A percentile compares a stretch with the other conserved stretches of the same genome.
phyloP scores from a whole-genome alignment of 1,140 invertebrate species.

The Neuroterus valhalla region DNA sequence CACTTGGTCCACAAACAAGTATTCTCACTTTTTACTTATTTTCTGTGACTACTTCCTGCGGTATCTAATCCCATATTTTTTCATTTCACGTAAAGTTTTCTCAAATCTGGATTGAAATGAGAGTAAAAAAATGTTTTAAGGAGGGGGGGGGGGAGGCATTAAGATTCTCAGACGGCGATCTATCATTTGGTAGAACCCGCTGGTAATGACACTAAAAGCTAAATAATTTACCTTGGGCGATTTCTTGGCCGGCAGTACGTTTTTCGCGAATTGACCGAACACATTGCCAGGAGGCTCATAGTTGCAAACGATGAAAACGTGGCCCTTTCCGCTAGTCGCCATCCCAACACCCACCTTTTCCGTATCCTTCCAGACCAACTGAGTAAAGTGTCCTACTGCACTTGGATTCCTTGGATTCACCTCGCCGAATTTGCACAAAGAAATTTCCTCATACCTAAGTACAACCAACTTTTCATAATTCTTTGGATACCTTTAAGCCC shows the following conservation, averaged over 20 bases:
- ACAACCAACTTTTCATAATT: conserved; percentile 1
- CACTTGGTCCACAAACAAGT: too few relatives aligned
- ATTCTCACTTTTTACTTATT: too few relatives aligned
- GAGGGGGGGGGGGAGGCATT: too few relatives aligned
- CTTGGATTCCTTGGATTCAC: conserved; percentile 32
- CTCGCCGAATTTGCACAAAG: conserved; percentile 54
- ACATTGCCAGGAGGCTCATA: conserved; percentile 84
- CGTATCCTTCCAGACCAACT: conserved; percentile 80
- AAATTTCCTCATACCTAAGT: conserved; percentile 58
- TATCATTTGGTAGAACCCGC: neutral
- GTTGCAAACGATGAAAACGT: conserved; percentile 80
- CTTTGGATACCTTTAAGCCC: neutral
- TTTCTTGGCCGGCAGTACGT: conserved; percentile 71
- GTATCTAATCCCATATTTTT: too few relatives aligned
- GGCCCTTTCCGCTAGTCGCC: conserved; percentile 73
- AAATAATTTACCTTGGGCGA: conserved; percentile 35
- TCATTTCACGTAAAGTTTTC: too few relatives aligned
- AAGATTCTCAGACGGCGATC: too few relatives aligned
- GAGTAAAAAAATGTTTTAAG: too few relatives aligned
- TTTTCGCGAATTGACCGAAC: conserved; percentile 76
- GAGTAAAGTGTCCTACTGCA: conserved; percentile 77
- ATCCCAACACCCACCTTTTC: conserved; percentile 79
- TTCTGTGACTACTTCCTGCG: too few relatives aligned
- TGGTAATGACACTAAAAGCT: neutral
- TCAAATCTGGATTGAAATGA: too few relatives aligned